phyloP scores from a whole-genome alignment of 30 jellyfish, hydroid and myxozoan species.

The Mastigias papua region DNA sequence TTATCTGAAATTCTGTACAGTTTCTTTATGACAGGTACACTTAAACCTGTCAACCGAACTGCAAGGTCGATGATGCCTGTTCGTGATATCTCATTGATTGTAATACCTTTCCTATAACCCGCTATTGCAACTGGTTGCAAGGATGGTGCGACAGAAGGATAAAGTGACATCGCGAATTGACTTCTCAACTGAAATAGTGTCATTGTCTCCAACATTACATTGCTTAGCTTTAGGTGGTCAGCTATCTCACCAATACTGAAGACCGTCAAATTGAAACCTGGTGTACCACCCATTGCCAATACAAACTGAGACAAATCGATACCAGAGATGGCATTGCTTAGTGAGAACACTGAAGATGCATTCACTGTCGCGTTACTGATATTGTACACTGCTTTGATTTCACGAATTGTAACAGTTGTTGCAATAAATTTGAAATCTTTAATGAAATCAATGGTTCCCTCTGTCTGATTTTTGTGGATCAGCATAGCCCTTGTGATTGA shows the following conservation, averaged over 20 bases:
- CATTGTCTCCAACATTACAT: not conserved
- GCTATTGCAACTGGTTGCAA: slow-evolving; percentile 29
- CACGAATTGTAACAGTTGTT: not conserved
- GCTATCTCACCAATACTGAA: slow-evolving; percentile 9
- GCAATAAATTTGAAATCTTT: slow-evolving; percentile 25
- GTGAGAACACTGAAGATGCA: not conserved
- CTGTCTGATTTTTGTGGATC: slow-evolving; percentile 42
- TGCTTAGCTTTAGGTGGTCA: not conserved
- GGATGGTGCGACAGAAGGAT: not conserved
- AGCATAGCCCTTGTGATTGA: slow-evolving; percentile 41
- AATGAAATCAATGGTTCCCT: slow-evolving; percentile 41
- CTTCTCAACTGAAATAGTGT: not conserved
- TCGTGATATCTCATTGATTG: not conserved
- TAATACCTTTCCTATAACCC: slow-evolving; percentile 9
- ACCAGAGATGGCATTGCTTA: slow-evolving; percentile 1
- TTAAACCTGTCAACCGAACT: not conserved
- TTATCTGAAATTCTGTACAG: not conserved
- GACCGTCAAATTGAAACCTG: not conserved
- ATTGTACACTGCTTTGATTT: not conserved
- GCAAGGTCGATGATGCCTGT: slow-evolving; percentile 18
- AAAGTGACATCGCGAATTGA: not conserved
- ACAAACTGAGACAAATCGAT: not conserved
- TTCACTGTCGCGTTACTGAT: too few species aligned
- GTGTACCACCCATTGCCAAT: not conserved
- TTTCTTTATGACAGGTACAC: not conserved